Evolutionary conservation across 2,888 invertebrate genomes (phyloP).

Genomic region (Ptychoptera albimana): DNA sequence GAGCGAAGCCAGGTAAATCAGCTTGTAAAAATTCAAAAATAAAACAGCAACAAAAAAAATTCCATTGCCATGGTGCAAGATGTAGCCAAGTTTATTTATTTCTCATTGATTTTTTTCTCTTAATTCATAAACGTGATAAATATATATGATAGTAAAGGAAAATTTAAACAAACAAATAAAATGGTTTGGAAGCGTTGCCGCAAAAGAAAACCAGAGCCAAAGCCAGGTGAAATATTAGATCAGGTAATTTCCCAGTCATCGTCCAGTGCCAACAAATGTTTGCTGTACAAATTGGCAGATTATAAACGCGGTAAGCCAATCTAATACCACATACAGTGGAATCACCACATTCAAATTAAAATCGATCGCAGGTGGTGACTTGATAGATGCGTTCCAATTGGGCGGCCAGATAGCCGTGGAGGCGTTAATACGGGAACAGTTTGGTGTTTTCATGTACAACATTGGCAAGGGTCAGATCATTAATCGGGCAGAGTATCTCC

Average conservation of each 20-base stretch:
- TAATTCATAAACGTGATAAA: no score
- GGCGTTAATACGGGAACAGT: slow-evolving; percentile 69
- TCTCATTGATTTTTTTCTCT: no score
- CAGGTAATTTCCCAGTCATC: slow-evolving; percentile 73
- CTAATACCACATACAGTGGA: background rate
- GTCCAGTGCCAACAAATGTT: slow-evolving; percentile 69
- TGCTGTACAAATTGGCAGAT: slow-evolving; percentile 75
- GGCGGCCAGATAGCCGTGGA: slow-evolving; percentile 75
- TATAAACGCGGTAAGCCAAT: slow-evolving; percentile 58
- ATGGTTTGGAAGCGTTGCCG: slow-evolving; percentile 14
- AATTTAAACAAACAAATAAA: no score
- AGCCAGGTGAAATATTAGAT: slow-evolving; percentile 65
- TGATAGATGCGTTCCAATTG: slow-evolving; percentile 71
- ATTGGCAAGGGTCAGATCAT: slow-evolving; percentile 72
- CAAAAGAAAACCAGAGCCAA: slow-evolving; percentile 29
- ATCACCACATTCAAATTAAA: no score
- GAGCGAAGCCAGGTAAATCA: no score
- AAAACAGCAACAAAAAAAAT: no score
- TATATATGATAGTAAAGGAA: no score
- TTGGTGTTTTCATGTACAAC: slow-evolving; percentile 75
- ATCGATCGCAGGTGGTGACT: slow-evolving; percentile 51
- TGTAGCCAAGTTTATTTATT: no score
- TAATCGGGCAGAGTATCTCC: slow-evolving; percentile 71
- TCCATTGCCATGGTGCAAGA: no score
- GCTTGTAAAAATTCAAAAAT: no score